Conservation (phyloP, 2,888 invertebrate species). For the Amorpha juglandis region DNA sequence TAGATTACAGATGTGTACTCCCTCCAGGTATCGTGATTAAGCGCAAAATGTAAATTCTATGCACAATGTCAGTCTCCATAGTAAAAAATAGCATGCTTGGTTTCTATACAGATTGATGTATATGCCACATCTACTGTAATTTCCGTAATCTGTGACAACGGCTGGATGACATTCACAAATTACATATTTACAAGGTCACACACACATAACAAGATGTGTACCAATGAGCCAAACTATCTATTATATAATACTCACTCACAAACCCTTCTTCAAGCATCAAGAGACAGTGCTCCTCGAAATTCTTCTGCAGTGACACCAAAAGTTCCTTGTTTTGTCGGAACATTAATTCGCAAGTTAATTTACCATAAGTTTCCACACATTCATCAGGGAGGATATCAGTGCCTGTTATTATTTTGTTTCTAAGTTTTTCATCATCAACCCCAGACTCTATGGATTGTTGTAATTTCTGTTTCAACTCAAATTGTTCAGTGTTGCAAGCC, state of each 20-base stretch:
- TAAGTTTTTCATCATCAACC: conserved; percentile 53
- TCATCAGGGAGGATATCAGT: conserved; percentile 67
- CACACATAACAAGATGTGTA: too few relatives aligned
- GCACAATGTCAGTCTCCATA: too few relatives aligned
- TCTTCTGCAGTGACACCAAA: conserved; percentile 63
- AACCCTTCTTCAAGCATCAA: conserved; percentile 66
- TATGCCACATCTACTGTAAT: too few relatives aligned
- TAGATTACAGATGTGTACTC: too few relatives aligned
- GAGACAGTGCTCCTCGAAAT: conserved; percentile 70
- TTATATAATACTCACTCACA: conserved; percentile 61
- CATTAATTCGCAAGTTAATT: conserved; percentile 72
- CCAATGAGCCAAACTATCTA: too few relatives aligned
- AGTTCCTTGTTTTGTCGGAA: conserved; percentile 76
- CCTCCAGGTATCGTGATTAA: too few relatives aligned
- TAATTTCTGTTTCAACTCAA: conserved; percentile 58
- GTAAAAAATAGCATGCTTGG: too few relatives aligned
- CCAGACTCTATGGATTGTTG: conserved; percentile 46
- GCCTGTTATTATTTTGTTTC: conserved; percentile 62
- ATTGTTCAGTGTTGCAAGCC: conserved; percentile 65
- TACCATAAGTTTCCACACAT: conserved; percentile 69
- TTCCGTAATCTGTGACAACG: too few relatives aligned
- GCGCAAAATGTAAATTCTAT: too few relatives aligned
- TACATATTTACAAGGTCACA: too few relatives aligned
- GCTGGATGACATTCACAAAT: too few relatives aligned
- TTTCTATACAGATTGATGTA: too few relatives aligned